Conservation (phyloP, 2,113 vertebrate genomes). For the Anarrhichthys ocellatus region DNA sequence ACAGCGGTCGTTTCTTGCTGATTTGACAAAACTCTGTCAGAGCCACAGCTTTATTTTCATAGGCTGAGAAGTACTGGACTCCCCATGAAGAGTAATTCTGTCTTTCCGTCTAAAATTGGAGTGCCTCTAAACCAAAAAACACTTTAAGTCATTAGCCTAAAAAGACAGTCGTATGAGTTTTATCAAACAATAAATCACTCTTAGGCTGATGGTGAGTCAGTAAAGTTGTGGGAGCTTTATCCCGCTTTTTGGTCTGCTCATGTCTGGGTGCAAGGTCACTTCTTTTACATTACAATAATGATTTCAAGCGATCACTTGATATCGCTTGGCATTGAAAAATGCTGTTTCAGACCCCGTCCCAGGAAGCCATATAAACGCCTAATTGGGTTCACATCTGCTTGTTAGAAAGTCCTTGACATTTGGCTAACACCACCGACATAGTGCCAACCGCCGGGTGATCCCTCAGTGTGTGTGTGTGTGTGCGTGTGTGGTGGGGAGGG, state of each 20-base stretch:
- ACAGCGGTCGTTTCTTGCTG: neutral
- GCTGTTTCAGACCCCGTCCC: constrained; percentile 28
- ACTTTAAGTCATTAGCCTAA: neutral
- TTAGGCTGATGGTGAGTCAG: neutral
- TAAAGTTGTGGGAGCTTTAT: constrained; percentile 15
- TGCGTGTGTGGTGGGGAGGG: neutral
- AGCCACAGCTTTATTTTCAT: neutral
- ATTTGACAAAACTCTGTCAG: neutral
- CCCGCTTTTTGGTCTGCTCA: constrained; percentile 8
- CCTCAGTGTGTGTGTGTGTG: neutral
- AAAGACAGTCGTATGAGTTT: neutral
- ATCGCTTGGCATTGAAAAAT: constrained; percentile 45
- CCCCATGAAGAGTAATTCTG: neutral
- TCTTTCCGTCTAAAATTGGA: neutral
- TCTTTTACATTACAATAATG: constrained; percentile 21
- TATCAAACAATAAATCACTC: constrained; percentile 6
- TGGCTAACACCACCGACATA: constrained; percentile 25
- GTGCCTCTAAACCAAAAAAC: neutral
- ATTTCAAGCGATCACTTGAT: constrained; percentile 48
- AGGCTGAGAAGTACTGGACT: neutral
- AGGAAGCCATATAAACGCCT: constrained; percentile 49
- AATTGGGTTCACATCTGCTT: constrained; percentile 59
- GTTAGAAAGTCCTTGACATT: constrained; percentile 67
- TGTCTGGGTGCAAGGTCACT: constrained; percentile 38
- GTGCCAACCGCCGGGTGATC: constrained; percentile 37